Conservation (phyloP, 2,888 invertebrate genomes). For the Sphaerophoria taeniata region DNA sequence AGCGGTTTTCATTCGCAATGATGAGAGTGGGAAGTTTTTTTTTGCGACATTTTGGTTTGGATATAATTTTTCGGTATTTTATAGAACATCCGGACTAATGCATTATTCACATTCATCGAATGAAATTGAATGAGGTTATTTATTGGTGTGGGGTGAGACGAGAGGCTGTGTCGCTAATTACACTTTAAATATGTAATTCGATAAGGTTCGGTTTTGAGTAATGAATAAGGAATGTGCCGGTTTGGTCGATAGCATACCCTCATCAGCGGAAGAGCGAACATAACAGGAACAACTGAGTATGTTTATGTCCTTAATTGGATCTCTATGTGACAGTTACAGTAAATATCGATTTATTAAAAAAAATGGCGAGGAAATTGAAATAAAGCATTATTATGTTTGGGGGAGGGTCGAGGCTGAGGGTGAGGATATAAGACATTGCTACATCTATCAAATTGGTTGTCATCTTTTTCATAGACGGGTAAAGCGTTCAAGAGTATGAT, state of each 20-base stretch:
- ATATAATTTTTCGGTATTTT: constrained; percentile 71
- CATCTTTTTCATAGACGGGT: no score
- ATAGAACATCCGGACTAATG: constrained; percentile 65
- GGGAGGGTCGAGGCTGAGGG: no score
- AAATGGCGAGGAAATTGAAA: not conserved
- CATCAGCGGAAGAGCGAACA: constrained; percentile 22
- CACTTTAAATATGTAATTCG: constrained; percentile 73
- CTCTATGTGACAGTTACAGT: constrained; percentile 64
- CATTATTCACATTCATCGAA: constrained; percentile 72
- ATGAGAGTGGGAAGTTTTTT: constrained; percentile 1
- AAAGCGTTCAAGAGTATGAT: no score
- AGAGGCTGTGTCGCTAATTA: constrained; percentile 63
- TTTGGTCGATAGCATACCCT: not conserved
- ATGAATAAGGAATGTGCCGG: constrained; percentile 66
- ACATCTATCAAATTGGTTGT: no score
- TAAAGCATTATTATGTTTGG: not conserved
- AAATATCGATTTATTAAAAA: constrained; percentile 48
- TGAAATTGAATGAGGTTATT: constrained; percentile 63
- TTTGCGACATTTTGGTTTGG: not conserved
- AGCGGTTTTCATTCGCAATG: constrained; percentile 60
- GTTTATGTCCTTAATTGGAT: constrained; percentile 66
- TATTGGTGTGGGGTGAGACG: not conserved
- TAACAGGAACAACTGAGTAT: constrained; percentile 41
- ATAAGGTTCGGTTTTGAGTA: constrained; percentile 71
- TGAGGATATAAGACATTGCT: no score